Conservation (phyloP, 2,113 vertebrate genomes). For the Tragelaphus buxtoni region DNA sequence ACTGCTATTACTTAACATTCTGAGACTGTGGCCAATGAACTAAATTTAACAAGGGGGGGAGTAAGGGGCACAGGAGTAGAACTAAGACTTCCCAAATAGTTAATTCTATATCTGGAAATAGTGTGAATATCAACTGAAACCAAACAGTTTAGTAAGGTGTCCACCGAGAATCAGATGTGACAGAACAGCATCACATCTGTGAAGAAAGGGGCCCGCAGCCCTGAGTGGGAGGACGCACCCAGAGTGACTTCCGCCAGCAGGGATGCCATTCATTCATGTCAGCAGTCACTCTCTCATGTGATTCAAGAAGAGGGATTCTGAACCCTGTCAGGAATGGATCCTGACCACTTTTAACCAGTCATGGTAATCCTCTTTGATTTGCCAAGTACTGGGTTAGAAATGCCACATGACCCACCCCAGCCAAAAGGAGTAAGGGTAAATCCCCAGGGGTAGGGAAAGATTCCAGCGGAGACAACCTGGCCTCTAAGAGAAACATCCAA, state of each 20-base stretch:
- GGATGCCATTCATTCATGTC: background rate
- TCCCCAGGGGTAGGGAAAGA: background rate
- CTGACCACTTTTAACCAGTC: background rate
- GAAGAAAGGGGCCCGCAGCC: background rate
- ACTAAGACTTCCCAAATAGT: background rate
- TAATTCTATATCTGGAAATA: background rate
- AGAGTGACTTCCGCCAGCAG: background rate
- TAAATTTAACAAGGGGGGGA: background rate
- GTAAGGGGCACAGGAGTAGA: background rate
- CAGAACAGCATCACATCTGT: background rate
- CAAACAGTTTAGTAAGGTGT: background rate
- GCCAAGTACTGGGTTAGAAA: background rate
- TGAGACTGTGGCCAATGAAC: background rate
- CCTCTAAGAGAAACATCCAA: background rate
- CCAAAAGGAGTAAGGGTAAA: background rate
- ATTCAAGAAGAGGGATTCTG: background rate
- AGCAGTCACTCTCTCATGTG: background rate
- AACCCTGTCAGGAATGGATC: background rate
- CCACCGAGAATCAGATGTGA: background rate
- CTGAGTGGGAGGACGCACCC: background rate
- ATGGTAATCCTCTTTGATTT: background rate
- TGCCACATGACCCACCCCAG: background rate
- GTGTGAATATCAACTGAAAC: background rate
- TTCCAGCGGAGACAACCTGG: background rate
- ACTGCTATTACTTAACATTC: background rate